These are phyloP conservation scores for Gavialis gangeticus DNA, from an alignment of 2,113 vertebrate genomes.

Conservation along the genomic window DNA sequence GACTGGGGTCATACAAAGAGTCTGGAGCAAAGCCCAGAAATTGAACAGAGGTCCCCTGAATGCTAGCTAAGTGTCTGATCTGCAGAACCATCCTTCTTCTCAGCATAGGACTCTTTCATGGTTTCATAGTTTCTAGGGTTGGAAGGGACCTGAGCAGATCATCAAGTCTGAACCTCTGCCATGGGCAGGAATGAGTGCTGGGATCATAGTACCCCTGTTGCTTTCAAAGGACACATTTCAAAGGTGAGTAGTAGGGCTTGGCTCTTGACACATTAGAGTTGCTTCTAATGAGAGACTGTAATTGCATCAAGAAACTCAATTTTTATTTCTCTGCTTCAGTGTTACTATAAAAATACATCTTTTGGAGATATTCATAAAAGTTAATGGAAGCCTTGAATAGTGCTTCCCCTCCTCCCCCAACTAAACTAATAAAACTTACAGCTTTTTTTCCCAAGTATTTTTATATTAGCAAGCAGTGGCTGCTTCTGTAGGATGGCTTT, in stretches of 20 bases:
- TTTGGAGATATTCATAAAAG: slow-evolving; percentile 56
- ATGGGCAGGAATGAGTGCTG: too few species aligned
- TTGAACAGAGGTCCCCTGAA: neutral
- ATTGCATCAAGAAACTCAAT: slow-evolving; percentile 5
- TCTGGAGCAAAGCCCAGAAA: neutral
- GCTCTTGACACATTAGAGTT: neutral
- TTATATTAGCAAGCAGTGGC: slow-evolving; percentile 35
- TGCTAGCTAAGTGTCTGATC: too few species aligned
- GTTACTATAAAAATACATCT: slow-evolving; percentile 55
- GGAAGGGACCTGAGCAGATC: too few species aligned
- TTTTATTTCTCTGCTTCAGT: slow-evolving; percentile 32
- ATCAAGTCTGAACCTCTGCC: too few species aligned
- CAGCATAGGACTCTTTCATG: neutral
- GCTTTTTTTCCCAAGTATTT: slow-evolving; percentile 63
- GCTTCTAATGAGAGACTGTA: neutral
- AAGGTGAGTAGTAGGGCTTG: neutral
- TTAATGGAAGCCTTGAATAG: slow-evolving; percentile 40
- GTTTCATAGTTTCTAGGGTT: too few species aligned
- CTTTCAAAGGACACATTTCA: neutral
- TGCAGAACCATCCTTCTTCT: neutral
- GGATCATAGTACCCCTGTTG: too few species aligned
- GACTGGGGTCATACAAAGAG: neutral
- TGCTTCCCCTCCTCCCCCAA: neutral
- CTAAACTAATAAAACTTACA: slow-evolving; percentile 60
- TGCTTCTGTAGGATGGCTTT: slow-evolving; percentile 27